Conservation (phyloP, 2,113 vertebrate genomes). For the Phoenicopterus ruber region DNA sequence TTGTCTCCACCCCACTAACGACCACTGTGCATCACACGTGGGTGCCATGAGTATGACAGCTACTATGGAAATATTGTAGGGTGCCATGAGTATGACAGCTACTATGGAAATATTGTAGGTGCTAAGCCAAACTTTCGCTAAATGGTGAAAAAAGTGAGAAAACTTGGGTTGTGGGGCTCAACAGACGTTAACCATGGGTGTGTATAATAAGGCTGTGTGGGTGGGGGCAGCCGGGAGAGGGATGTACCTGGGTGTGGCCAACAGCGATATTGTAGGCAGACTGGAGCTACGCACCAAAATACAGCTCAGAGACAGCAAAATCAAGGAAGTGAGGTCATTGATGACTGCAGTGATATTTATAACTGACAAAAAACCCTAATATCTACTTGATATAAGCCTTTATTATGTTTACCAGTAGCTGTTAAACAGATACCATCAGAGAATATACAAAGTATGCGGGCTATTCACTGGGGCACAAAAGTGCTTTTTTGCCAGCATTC, state of each 20-base stretch:
- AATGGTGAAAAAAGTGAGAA: neutral
- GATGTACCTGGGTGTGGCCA: neutral
- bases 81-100: too few species aligned
- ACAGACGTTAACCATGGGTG: too few species aligned
- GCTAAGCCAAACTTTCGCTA: neutral
- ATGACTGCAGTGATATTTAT: neutral
- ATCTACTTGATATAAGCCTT: neutral
- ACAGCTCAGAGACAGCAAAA: neutral
- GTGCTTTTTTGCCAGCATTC: neutral
- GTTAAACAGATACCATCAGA: neutral
- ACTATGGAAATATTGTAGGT: rapidly evolving
- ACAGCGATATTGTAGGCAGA: neutral
- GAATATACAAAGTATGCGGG: neutral
- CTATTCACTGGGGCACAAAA: neutral
- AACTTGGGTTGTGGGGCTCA: neutral
- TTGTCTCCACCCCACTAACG: neutral
- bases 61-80: rapidly evolving
- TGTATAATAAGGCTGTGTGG: too few species aligned
- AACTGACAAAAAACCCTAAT: neutral
- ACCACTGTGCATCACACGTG: rapidly evolving
- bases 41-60: too few species aligned
- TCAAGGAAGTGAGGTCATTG: neutral
- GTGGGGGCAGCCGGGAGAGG: neutral
- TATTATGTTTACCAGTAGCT: neutral
- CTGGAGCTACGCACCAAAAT: neutral